Percentiles rank a stretch among this genome's conserved stretches.
phyloP scores from a whole-genome alignment of 1,140 invertebrate genomes.

The Formica exsecta region DNA sequence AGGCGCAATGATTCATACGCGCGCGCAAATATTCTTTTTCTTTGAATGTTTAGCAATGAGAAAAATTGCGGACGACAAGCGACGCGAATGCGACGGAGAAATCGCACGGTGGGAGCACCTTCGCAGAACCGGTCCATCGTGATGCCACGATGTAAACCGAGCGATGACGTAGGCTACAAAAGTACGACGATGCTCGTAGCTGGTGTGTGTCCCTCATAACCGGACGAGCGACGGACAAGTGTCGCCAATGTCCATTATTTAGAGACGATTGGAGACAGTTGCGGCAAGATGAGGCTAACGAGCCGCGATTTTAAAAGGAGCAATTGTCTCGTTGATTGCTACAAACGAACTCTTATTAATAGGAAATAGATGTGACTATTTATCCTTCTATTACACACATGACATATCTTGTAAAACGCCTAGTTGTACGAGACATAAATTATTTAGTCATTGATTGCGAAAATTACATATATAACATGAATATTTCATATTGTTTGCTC shows the following conservation, averaged over 20 bases:
- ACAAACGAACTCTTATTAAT: slow-evolving; percentile 34
- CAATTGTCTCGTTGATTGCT: slow-evolving; percentile 1
- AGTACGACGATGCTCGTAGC: slow-evolving; percentile 26
- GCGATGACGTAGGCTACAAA: slow-evolving; percentile 76
- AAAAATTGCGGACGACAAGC: slow-evolving; percentile 8
- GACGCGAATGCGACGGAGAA: slow-evolving; percentile 26
- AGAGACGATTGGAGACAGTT: slow-evolving; percentile 24
- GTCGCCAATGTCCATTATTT: slow-evolving; percentile 36
- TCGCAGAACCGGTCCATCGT: slow-evolving; percentile 70
- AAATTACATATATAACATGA: too few relatives aligned
- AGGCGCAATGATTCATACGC: slow-evolving; percentile 23
- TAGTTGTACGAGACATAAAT: too few relatives aligned
- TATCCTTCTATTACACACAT: not conserved
- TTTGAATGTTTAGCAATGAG: slow-evolving; percentile 14
- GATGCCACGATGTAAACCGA: slow-evolving; percentile 73
- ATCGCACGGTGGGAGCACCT: slow-evolving; percentile 45
- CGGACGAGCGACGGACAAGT: slow-evolving; percentile 15
- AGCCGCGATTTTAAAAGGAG: slow-evolving; percentile 31
- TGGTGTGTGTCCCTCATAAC: slow-evolving; percentile 10
- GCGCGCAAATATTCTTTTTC: not conserved
- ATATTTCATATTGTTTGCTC: too few relatives aligned
- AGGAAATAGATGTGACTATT: not conserved
- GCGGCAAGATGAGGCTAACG: slow-evolving; percentile 34
- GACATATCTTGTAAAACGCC: too few relatives aligned
- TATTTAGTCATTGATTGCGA: too few relatives aligned